phyloP scores from a whole-genome alignment of 2,888 invertebrate genomes.

The Eutolmus rufibarbis region DNA sequence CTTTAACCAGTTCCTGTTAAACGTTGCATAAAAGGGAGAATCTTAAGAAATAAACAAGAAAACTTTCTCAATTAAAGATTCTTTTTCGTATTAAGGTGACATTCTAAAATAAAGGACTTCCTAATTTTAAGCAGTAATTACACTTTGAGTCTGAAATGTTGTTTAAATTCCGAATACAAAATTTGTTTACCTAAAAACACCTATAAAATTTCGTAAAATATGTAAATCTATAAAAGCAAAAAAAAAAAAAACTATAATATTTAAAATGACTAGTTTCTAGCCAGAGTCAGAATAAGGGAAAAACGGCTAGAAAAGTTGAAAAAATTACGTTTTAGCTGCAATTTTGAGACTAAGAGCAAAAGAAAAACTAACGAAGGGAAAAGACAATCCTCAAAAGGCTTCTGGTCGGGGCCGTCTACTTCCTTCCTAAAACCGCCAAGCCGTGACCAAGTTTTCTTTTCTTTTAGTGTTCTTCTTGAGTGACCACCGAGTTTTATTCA shows the following conservation, averaged over 20 bases:
- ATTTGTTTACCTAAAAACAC: too few relatives aligned
- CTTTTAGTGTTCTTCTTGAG: slow-evolving; percentile 48
- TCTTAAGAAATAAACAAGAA: slow-evolving; percentile 25
- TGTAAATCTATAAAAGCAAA: too few relatives aligned
- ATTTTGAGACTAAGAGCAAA: background rate
- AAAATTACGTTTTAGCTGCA: background rate
- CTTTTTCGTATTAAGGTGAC: background rate
- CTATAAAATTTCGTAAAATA: too few relatives aligned
- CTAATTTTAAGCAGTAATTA: background rate
- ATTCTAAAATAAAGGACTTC: background rate
- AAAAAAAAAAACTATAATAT: background rate
- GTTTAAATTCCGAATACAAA: background rate
- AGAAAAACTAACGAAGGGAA: background rate
- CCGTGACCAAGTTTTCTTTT: slow-evolving; percentile 47
- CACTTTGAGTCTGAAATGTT: background rate
- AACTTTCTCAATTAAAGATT: slow-evolving; percentile 28
- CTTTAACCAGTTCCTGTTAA: background rate
- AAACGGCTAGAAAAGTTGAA: background rate
- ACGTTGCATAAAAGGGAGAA: background rate
- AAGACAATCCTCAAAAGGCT: slow-evolving; percentile 26
- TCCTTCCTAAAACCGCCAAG: slow-evolving; percentile 48
- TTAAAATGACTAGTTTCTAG: background rate
- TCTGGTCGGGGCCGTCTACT: slow-evolving; percentile 26
- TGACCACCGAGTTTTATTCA: slow-evolving; percentile 14
- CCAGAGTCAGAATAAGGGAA: background rate